phyloP scores from a whole-genome alignment of 2,888 invertebrate species.

The Liopterus haemorrhoidalis region DNA sequence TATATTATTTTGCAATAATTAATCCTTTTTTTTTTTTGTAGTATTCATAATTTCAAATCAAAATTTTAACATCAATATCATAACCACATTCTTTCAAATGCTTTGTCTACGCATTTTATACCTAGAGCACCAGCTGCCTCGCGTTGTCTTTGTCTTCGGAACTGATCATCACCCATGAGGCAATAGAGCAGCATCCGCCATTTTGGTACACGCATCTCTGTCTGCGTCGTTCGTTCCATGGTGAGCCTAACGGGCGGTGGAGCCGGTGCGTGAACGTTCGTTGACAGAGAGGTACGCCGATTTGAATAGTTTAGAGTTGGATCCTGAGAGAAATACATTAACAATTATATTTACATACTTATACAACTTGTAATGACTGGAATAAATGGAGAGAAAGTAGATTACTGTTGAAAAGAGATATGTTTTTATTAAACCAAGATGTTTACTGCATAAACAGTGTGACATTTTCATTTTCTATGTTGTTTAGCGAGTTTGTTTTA shows the following conservation, averaged over 20 bases:
- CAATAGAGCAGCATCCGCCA: conserved; percentile 78
- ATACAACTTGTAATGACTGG: background rate
- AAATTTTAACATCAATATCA: conserved; percentile 6
- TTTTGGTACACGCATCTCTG: conserved; percentile 66
- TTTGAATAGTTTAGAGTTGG: conserved; percentile 44
- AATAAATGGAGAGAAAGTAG: too few species aligned
- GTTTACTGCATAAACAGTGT: too few species aligned
- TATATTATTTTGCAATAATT: conserved; percentile 34
- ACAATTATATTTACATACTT: background rate
- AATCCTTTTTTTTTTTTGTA: conserved; percentile 1
- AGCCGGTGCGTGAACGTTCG: conserved; percentile 26
- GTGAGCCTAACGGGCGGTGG: conserved; percentile 52
- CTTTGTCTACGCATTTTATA: too few species aligned
- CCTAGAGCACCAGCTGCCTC: conserved; percentile 54
- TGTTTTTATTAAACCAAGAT: too few species aligned
- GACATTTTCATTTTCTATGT: too few species aligned
- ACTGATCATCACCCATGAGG: conserved; percentile 69
- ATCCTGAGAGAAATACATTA: conserved; percentile 40
- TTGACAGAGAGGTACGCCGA: conserved; percentile 37
- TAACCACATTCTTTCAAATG: background rate
- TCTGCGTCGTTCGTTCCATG: conserved; percentile 79
- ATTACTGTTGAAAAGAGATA: too few species aligned
- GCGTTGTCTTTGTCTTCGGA: conserved; percentile 64
- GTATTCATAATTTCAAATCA: background rate
- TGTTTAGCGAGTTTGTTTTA: too few species aligned